Percentiles rank a stretch among this genome's conserved stretches.
Conservation (phyloP, 2,888 invertebrate genomes). For the Papilio gigon region DNA sequence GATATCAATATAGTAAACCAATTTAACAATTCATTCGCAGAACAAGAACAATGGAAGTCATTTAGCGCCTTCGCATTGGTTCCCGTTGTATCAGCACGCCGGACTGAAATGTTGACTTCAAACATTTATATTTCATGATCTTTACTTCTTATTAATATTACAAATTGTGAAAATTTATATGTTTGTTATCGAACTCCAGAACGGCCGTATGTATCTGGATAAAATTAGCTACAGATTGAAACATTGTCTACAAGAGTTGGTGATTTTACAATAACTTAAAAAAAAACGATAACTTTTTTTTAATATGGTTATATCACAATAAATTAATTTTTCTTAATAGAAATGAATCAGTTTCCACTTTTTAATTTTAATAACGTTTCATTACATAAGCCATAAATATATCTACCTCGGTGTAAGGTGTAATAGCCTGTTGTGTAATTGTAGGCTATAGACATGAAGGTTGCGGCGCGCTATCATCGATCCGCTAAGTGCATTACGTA, state of each 20-base stretch:
- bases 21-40: constrained; percentile 5
- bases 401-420: not conserved
- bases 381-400: not conserved
- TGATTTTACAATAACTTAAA: no score
- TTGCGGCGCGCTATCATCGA: constrained; percentile 31
- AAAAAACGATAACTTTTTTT: no score
- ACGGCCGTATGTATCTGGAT: no score
- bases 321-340: not conserved
- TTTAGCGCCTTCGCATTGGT: not conserved
- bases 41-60: constrained; percentile 15
- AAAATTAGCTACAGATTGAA: no score
- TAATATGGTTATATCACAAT: no score
- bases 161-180: no score
- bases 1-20: constrained; percentile 12
- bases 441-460: not conserved
- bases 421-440: constrained; percentile 18
- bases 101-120: not conserved
- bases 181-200: no score
- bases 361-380: not conserved
- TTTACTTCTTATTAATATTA: no score
- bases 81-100: not conserved
- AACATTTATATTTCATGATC: not conserved
- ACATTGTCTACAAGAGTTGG: no score
- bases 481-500: constrained; percentile 36
- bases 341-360: not conserved